Percentiles rank a stretch among this genome's conserved stretches.
phyloP scores from a whole-genome alignment of 2,797 vertebrate genomes.

The Lepidocolaptes lacrymiger region DNA sequence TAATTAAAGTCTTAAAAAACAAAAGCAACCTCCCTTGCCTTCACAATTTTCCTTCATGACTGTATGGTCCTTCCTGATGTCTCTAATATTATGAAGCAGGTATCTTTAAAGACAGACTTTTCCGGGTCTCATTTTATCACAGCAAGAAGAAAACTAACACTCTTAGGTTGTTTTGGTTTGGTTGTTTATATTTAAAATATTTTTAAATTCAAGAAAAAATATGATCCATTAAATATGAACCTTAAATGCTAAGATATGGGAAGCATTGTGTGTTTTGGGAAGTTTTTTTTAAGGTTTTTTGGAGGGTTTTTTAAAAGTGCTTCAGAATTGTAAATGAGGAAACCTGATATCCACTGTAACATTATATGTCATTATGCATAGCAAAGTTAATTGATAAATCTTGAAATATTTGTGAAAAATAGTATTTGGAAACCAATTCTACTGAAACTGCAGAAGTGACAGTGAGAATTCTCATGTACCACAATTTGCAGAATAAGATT shows the following conservation, averaged over 20 bases:
- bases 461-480: background rate
- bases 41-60: background rate
- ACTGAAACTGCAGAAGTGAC: background rate
- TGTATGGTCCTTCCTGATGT: background rate
- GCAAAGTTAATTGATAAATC: background rate
- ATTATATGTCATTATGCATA: background rate
- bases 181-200: background rate
- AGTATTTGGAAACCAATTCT: background rate
- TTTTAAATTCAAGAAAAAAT: background rate
- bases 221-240: background rate
- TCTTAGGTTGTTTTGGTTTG: background rate
- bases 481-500: background rate
- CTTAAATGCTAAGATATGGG: background rate
- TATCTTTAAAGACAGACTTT: background rate
- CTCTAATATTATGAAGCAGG: background rate
- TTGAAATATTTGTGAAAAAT: background rate
- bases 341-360: background rate
- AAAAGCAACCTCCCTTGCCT: background rate
- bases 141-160: background rate
- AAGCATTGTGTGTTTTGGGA: background rate
- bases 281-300: background rate
- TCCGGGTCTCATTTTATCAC: background rate
- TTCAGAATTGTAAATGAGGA: background rate
- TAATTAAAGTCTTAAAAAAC: background rate
- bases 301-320: background rate